Conservation (phyloP, 2,888 invertebrate genomes). For the Malthinus seriepunctatus region DNA sequence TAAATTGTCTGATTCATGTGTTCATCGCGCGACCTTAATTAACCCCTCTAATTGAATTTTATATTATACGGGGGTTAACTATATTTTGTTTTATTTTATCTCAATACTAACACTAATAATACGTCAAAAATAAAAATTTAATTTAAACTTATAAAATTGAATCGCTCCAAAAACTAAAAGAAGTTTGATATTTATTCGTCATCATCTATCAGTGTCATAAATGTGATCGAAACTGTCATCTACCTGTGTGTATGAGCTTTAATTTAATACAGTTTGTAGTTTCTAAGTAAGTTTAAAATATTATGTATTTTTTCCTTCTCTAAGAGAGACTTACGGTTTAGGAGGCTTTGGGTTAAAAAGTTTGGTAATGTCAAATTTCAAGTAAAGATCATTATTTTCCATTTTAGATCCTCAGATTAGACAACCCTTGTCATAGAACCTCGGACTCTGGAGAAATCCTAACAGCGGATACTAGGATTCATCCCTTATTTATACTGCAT, state of each 20-base stretch:
- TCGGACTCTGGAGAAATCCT: constrained; percentile 33
- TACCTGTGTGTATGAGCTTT: constrained; percentile 16
- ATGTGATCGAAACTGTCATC: constrained; percentile 28
- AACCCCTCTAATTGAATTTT: constrained; percentile 21
- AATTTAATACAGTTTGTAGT: constrained; percentile 27
- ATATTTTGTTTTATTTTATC: constrained; percentile 14
- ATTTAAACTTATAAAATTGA: constrained; percentile 27
- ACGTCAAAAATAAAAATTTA: constrained; percentile 21
- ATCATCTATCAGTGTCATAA: constrained; percentile 27
- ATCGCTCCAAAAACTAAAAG: constrained; percentile 19
- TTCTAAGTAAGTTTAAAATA: constrained; percentile 33
- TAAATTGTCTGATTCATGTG: constrained; percentile 23
- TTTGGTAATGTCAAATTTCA: constrained; percentile 45
- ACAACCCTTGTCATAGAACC: constrained; percentile 34
- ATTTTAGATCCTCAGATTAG: constrained; percentile 41
- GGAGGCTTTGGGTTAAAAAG: constrained; percentile 31
- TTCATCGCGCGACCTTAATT: constrained; percentile 22
- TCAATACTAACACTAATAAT: neutral
- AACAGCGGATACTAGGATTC: constrained; percentile 30
- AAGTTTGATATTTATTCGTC: constrained; percentile 28
- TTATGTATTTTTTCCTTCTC: constrained; percentile 27
- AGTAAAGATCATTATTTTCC: constrained; percentile 39
- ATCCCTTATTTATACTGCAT: constrained; percentile 38
- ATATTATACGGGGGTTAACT: constrained; percentile 10
- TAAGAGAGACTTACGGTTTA: constrained; percentile 3